phyloP scores from a whole-genome alignment of 2,113 vertebrate genomes.

The Tachuris rubrigastra region DNA sequence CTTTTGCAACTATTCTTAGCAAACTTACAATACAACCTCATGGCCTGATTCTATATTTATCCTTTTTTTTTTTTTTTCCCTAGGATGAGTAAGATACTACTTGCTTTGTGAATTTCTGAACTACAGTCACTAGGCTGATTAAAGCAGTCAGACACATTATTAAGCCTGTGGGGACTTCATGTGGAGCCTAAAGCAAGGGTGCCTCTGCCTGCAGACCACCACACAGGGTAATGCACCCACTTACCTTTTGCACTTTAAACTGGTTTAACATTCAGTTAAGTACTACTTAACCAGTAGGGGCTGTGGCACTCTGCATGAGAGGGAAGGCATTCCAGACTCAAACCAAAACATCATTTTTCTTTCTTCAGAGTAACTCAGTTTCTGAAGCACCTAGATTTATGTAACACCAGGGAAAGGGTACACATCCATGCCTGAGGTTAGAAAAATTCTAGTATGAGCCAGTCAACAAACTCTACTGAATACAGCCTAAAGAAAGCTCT shows the following conservation, averaged over 20 bases:
- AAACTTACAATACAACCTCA: not conserved
- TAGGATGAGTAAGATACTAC: not conserved
- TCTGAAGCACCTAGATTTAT: not conserved
- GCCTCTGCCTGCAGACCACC: rapidly evolving
- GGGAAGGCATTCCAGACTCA: not conserved
- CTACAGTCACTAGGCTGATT: not conserved
- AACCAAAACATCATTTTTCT: not conserved
- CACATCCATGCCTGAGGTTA: not conserved
- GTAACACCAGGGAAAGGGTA: not conserved
- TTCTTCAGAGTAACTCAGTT: not conserved
- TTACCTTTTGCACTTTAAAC: not conserved
- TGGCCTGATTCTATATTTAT: not conserved
- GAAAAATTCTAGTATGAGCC: not conserved
- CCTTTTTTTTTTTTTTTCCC: not conserved
- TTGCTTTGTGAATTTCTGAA: not conserved
- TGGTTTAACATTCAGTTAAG: not conserved
- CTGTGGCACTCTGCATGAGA: not conserved
- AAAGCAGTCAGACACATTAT: not conserved
- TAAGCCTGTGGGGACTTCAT: not conserved
- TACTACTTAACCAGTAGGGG: not conserved
- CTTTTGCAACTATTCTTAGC: not conserved
- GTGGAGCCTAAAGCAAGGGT: not conserved
- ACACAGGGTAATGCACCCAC: rapidly evolving
- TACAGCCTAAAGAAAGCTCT: not conserved
- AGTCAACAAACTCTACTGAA: not conserved